Base-by-base conservation (phyloP, 53 echinoderm and acorn worm species). In the Crossaster papposus region DNA sequence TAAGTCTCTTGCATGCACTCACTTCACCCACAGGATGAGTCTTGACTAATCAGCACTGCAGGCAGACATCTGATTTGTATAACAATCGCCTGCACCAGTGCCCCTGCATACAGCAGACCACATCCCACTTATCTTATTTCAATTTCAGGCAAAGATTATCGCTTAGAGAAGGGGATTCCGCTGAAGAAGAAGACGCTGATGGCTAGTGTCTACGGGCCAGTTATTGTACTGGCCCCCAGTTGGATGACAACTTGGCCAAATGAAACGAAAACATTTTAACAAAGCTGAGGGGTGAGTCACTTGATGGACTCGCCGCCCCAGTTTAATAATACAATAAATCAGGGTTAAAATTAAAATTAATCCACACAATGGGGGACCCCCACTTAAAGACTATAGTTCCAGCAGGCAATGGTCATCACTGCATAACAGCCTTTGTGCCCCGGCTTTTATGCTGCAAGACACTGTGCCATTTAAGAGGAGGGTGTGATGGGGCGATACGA, bases 261-360 rank as follows among this genome's bases (percentile, higher is more conserved):
- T 87, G 87, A 87, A 87, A 87, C 28, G 77, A 87, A 87, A 87
- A 87, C 87, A 87, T 87, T 80, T 87, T 87, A 87, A 87, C 87
- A 87, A 87, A 87, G 87, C 87, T 87, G 30, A 87, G 76, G 36
- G 87, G 87, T 87, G 87, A 87, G 44, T 87, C 87, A 87, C 77
- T 54, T 87, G 38, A 85, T 54, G 87, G 87, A 72, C 58, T 63
- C 54, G 22, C 29, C 7, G 74, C 30, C 72, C 18, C 32, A 22
- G 75, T 76, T 77, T 75, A 84, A 75, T 87, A 87, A 87, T 50
- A 87, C 87, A 35, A 77, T 87, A 87, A 87, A 87, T 87, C 75
- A 77, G 75, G 87, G 76, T 77, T 87, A 87, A 87, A 87, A 87
- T 14, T 54, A 58, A 37, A 83, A 83, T 83, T 83, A 83, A 87